Evolutionary conservation across 2,888 invertebrate species (phyloP).

Genomic region (Sinhomidia bicolor): DNA sequence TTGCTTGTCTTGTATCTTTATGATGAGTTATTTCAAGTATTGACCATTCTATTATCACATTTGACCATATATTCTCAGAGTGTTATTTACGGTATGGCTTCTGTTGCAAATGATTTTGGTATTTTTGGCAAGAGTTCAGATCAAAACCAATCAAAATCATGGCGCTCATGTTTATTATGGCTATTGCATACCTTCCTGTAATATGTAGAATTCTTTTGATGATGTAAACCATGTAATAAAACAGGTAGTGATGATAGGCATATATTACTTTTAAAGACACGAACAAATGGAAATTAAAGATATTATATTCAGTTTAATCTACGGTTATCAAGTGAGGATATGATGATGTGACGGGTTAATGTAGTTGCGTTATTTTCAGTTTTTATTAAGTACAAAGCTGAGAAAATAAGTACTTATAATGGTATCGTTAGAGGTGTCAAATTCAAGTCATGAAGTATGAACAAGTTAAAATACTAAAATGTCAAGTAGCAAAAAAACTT

Average conservation of each 20-base stretch:
- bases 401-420: not conserved
- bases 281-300: not conserved
- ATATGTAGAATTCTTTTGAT: not conserved
- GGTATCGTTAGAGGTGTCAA: slow-evolving; percentile 51
- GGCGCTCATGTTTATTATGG: not conserved
- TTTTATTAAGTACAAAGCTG: too few relatives aligned
- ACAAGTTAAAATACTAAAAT: not conserved
- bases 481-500: not conserved
- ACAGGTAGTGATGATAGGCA: not conserved
- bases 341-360: too few relatives aligned
- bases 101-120: not conserved
- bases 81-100: not conserved
- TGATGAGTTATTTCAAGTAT: not conserved
- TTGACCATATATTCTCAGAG: too few relatives aligned
- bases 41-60: not conserved
- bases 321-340: too few relatives aligned
- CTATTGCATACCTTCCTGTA: not conserved
- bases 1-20: not conserved
- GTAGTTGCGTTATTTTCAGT: too few relatives aligned
- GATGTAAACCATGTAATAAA: not conserved
- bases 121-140: slow-evolving; percentile 53
- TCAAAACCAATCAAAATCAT: slow-evolving; percentile 49
- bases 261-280: not conserved
- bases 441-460: slow-evolving; percentile 59
- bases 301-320: too few relatives aligned